A percentile compares a stretch with the other conserved stretches of the same genome.
These are phyloP conservation scores for Siphamia tubifer DNA, from an alignment of 2,113 vertebrate genomes.

Conservation along the genomic window DNA sequence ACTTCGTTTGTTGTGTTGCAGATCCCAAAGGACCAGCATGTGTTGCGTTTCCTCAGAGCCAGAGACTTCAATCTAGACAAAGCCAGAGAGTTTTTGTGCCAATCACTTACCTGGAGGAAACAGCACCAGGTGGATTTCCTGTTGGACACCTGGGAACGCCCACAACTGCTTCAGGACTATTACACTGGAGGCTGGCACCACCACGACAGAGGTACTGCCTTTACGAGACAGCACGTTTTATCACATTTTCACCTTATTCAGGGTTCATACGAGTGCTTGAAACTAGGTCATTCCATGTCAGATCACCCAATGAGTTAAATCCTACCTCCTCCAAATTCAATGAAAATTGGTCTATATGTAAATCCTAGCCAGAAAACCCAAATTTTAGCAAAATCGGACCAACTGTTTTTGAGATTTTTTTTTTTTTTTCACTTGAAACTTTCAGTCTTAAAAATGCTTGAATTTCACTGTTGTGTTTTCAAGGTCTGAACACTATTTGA, in stretches of 20 bases:
- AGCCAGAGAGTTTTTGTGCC: constrained; percentile 90
- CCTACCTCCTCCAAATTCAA: too few species aligned
- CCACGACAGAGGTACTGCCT: constrained; percentile 88
- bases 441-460: too few species aligned
- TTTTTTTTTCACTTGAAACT: too few species aligned
- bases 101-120: constrained; percentile 94
- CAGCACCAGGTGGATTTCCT: constrained; percentile 96
- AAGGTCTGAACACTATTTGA: too few species aligned
- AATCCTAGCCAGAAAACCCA: too few species aligned
- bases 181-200: constrained; percentile 96
- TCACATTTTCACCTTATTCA: not conserved
- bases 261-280: too few species aligned
- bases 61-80: constrained; percentile 95
- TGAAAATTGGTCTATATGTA: too few species aligned
- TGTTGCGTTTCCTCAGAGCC: constrained; percentile 92
- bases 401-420: too few species aligned
- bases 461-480: too few species aligned
- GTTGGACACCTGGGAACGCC: constrained; percentile 89
- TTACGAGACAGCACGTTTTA: not conserved
- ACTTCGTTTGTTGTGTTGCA: constrained; percentile 38
- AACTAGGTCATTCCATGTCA: too few species aligned
- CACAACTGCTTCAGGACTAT: constrained; percentile 90
- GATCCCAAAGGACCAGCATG: constrained; percentile 97
- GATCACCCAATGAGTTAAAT: too few species aligned
- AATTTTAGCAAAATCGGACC: too few species aligned